Percentiles rank a stretch among this genome's conserved stretches.
phyloP scores from a whole-genome alignment of 1,140 invertebrate genomes.

The Hypothenemus hampei region DNA sequence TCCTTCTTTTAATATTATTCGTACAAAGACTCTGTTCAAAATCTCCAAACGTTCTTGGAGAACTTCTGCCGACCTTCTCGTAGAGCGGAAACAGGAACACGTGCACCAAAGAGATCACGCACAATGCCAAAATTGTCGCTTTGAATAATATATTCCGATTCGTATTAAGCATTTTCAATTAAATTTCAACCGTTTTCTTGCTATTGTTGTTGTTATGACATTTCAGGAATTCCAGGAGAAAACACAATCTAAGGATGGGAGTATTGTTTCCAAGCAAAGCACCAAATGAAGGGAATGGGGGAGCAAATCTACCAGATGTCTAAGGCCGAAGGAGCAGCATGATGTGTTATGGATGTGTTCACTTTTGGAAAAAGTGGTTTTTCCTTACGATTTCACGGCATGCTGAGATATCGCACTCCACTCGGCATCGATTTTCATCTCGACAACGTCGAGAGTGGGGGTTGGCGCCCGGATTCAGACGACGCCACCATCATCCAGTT shows the following conservation, averaged over 20 bases:
- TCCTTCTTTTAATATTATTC: constrained; percentile 47
- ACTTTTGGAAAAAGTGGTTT: constrained; percentile 10
- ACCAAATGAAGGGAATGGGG: too few relatives aligned
- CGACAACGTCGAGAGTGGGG: constrained; percentile 9
- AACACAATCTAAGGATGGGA: too few relatives aligned
- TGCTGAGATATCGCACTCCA: constrained; percentile 5
- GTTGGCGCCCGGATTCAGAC: constrained; percentile 8
- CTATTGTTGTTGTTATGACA: neutral
- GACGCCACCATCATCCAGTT: neutral
- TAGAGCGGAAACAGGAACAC: constrained; percentile 59
- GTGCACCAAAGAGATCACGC: constrained; percentile 56
- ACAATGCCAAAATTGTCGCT: constrained; percentile 54
- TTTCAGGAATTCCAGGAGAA: too few relatives aligned
- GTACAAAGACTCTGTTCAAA: constrained; percentile 55
- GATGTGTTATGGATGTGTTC: too few relatives aligned
- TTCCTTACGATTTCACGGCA: constrained; percentile 1
- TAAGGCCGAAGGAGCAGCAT: constrained; percentile 11
- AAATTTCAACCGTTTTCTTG: neutral
- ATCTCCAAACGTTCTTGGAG: constrained; percentile 39
- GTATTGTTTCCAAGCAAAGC: constrained; percentile 13
- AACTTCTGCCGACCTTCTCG: constrained; percentile 44
- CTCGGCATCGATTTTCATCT: constrained; percentile 24
- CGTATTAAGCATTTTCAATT: constrained; percentile 39
- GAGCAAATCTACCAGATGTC: too few relatives aligned
- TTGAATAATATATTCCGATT: constrained; percentile 53